Evolutionary conservation across 2,888 invertebrate species (phyloP), one percentile per base, ranked within the genome.

Genomic region (Oxyteleia sp.): DNA sequence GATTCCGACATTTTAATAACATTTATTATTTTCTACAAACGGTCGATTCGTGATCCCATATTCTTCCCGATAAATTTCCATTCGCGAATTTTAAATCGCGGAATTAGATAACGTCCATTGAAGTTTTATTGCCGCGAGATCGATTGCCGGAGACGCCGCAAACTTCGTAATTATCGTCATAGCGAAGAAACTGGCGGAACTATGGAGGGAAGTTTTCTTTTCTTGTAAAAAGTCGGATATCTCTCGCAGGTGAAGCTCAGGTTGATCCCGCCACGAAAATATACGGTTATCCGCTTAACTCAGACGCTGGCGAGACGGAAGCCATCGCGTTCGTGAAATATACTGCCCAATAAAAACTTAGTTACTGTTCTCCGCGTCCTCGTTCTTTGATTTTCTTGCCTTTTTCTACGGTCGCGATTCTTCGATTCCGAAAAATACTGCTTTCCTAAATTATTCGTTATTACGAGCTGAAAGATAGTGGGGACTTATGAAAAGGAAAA

Each of bases 321-420:
- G 88, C 90, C 90, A 90, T 91, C 89, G 90, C 87, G 87, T 84
- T 74, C 87, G 72, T 87, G 87, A 91, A 91, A 91, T 91, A 91
- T 91, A 93, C 90, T 87, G 85, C 87, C 89, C 90, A 91, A 93
- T 93, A 93, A 93, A 93, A 93, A 91, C 91, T 91, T 91, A 90
- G 91, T 91, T 91, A 92, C 91, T 87, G 88, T 75, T 82, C 55
- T 41, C 20, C 57, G 47, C 78, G 63, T 63, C 57, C 69, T 57
- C 61, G 55, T 72, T 83, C 59, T n/a, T n/a, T n/a, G n/a, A n/a
- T n/a, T n/a, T n/a, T n/a, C n/a, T n/a, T n/a, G n/a, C n/a, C n/a
- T n/a, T n/a, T n/a, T n/a, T n/a, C n/a, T n/a, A n/a, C n/a, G n/a
- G n/a, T n/a, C n/a, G n/a, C n/a, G n/a, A n/a, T n/a, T n/a, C n/a